Conservation (phyloP, 2,113 vertebrate species). For the Prietella phreatophila region DNA sequence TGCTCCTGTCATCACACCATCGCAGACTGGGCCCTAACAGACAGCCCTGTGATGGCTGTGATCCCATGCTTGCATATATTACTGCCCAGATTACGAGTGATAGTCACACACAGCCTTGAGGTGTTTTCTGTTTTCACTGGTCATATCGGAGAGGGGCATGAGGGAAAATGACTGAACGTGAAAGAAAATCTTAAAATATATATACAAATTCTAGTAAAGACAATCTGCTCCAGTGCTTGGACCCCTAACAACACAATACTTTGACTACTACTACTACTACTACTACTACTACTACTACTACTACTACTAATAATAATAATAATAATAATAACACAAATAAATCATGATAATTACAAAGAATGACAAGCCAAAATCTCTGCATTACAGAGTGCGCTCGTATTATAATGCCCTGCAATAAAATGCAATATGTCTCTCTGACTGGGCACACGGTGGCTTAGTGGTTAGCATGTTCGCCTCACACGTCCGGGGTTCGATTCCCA, state of each 20-base stretch:
- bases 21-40: conserved; percentile 67
- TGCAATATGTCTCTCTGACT: background rate
- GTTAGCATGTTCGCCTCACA: no score
- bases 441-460: no score
- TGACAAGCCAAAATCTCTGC: background rate
- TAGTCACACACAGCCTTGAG: conserved; percentile 1
- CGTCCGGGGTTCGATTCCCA: no score
- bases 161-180: background rate
- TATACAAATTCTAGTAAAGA: background rate
- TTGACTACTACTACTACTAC: background rate
- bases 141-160: background rate
- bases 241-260: background rate
- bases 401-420: background rate
- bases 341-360: background rate
- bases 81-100: conserved; percentile 26
- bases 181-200: background rate
- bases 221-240: background rate
- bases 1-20: conserved; percentile 62
- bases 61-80: conserved; percentile 63
- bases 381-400: background rate
- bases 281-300: background rate
- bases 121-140: background rate
- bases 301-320: background rate
- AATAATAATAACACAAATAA: background rate
- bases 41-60: conserved; percentile 67